Conservation (phyloP, 1,140 invertebrate species). For the Orius insidiosus region DNA sequence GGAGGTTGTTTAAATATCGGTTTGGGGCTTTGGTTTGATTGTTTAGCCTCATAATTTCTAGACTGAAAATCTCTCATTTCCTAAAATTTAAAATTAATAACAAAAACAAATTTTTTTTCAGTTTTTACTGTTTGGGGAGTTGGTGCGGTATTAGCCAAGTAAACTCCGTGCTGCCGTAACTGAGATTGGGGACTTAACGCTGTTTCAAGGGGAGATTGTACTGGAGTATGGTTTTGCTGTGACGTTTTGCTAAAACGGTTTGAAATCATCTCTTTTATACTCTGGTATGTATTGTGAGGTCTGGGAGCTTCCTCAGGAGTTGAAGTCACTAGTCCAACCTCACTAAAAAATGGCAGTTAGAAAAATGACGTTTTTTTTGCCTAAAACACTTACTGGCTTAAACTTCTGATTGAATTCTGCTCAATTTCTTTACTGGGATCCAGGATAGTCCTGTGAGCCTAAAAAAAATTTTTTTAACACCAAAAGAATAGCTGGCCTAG, state of each 20-base stretch:
- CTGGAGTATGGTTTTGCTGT: constrained; percentile 8
- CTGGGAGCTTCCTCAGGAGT: constrained; percentile 19
- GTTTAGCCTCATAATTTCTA: not conserved
- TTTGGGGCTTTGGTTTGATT: constrained; percentile 13
- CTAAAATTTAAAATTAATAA: too few species aligned
- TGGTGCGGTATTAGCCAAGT: constrained; percentile 12
- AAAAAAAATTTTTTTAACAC: too few species aligned
- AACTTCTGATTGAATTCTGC: too few species aligned
- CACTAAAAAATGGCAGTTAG: constrained; percentile 10
- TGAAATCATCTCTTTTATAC: constrained; percentile 69
- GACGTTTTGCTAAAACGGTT: constrained; percentile 44
- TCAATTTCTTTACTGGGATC: not conserved
- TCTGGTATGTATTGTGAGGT: constrained; percentile 49
- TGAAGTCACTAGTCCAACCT: constrained; percentile 18
- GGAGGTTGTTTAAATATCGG: constrained; percentile 10
- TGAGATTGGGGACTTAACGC: constrained; percentile 21
- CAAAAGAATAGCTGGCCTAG: too few species aligned
- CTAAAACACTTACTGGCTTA: not conserved
- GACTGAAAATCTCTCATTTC: too few species aligned
- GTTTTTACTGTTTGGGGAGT: not conserved
- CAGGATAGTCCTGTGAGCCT: not conserved
- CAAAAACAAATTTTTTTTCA: too few species aligned
- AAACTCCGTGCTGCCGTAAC: constrained; percentile 21
- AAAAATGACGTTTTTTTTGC: not conserved
- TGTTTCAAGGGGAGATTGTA: constrained; percentile 1